A percentile compares a stretch with the other conserved stretches of the same genome.
Conservation (phyloP, 2,113 vertebrate species). For the Hylia prasina region DNA sequence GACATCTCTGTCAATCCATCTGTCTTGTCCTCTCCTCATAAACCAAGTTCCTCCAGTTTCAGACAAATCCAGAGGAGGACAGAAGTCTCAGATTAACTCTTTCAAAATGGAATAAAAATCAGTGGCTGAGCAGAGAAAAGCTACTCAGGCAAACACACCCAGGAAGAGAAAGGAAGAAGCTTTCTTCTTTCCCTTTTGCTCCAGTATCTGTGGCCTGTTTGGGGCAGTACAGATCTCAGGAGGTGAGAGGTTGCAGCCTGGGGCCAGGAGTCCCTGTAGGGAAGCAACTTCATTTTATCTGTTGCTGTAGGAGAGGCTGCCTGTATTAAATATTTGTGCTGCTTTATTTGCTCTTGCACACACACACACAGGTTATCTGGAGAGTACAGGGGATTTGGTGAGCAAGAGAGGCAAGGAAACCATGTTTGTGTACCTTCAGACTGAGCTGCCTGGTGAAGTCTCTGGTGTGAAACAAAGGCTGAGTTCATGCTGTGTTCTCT, state of each 20-base stretch:
- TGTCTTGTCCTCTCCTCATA: neutral
- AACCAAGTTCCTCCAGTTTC: neutral
- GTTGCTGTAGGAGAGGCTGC: neutral
- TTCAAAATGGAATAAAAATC: neutral
- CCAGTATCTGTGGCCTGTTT: neutral
- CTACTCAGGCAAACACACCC: neutral
- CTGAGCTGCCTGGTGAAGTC: neutral
- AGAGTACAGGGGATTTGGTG: neutral
- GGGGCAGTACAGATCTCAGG: neutral
- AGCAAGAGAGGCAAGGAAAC: neutral
- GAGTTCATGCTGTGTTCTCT: neutral
- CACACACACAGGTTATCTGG: neutral
- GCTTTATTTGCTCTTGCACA: neutral
- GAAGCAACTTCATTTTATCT: neutral
- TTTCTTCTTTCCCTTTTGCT: neutral
- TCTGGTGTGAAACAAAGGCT: neutral
- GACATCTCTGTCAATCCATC: neutral
- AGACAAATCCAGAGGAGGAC: neutral
- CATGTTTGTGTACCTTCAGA: neutral
- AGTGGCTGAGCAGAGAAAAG: neutral
- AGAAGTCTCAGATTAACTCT: neutral
- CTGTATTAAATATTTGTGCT: neutral
- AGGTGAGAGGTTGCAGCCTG: neutral
- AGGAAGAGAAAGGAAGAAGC: neutral
- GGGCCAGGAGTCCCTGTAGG: rapidly evolving